Base-by-base conservation (phyloP, 2,113 vertebrate genomes). In the Thymallus thymallus region DNA sequence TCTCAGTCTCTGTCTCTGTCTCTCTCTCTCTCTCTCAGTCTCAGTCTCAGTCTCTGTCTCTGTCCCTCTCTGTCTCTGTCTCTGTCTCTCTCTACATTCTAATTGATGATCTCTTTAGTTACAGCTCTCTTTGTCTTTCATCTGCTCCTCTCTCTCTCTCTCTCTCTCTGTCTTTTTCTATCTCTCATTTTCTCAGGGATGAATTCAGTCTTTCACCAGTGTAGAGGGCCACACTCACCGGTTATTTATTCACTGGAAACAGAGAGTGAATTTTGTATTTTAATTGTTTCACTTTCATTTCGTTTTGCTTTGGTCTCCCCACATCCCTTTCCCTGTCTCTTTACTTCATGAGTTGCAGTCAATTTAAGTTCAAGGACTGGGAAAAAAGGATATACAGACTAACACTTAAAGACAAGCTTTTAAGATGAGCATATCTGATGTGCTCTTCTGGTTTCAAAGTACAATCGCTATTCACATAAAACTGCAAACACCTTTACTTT, bases 301-400 rank as follows among this genome's bases (percentile, higher is more conserved):
- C 82, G 87, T 87, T 88, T 88, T 82, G 78, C 82, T 88, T 88
- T 88, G 75, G 82, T 86, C 82, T 65, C 76, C 48, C 80, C 78
- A 73, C 82, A 85, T 84, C 76, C 74, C 80, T 84, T 71, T 64
- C 69, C 56, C 18, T 62, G 73, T 81, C 85, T 73, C 76, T 72
- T 13, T 71, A 76, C n/a, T 16, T 82, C 79, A 87, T 85, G 80
- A 85, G 74, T 81, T 14, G 76, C 74, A 24, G 74, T 68, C 63
- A 23, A 64, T 72, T 78, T 75, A 80, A 87, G 87, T 91, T 90
- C 84, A 89, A 90, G 89, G 88, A 85, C 89, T 88, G 80, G n/a
- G 1, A 6, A 79, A 81, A 51, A 51, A 16, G 48, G 88, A 91
- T 80, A 87, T 80, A 82, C 83, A 5, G 48, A 76, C 69, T 12